Base-by-base conservation (phyloP, 2,113 vertebrate genomes). In the Tetraodon nigroviridis region DNA sequence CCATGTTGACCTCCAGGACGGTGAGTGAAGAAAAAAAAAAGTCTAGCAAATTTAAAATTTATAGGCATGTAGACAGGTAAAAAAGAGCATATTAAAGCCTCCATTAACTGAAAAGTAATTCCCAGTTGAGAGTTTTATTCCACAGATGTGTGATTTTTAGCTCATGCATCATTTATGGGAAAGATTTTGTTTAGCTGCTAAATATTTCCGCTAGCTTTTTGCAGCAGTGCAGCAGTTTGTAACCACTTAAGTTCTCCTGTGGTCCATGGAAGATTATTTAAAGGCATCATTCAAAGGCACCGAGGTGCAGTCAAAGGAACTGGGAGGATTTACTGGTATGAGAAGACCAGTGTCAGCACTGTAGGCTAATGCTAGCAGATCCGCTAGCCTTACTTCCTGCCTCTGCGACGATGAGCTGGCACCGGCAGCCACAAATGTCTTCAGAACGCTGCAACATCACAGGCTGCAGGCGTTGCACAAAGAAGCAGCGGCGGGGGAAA, bases 1-100 rank as follows among this genome's bases (percentile, higher is more conserved):
- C 96, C 0, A 93, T 96, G 72, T 92, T 98, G 88, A 96, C 92
- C 0, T 81, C 89, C 10, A 93, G 91, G 83, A 95, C 94, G 14
- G 95, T 98, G 72, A 93, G 94, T 92, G 48, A 55, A 55, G 54
- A 22, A 58, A 57, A 65, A 73, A 40, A 37, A 55, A 12, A 12
- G 32, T 10, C 32, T 37, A 8, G 32, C 32, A 8, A 10, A 24
- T 18, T 19, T 7, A 47, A 5, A 18, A 17, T 5, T 18, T 2
- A 10, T 18, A 10, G n/a, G n/a, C 8, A 18, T 10, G 13, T n/a
- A 57, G 22, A 14, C 20, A 14, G 55, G 45, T 57, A 27, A 67
- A 55, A 53, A 37, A 10, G 2, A 2, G 32, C 24, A 27, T 27
- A 27, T 27, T 27, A 27, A 27, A 27, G 24, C 24, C 24, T 11